These are phyloP conservation scores for Polia nebulosa DNA, from an alignment of 2,888 invertebrate species.

Conservation along the genomic window DNA sequence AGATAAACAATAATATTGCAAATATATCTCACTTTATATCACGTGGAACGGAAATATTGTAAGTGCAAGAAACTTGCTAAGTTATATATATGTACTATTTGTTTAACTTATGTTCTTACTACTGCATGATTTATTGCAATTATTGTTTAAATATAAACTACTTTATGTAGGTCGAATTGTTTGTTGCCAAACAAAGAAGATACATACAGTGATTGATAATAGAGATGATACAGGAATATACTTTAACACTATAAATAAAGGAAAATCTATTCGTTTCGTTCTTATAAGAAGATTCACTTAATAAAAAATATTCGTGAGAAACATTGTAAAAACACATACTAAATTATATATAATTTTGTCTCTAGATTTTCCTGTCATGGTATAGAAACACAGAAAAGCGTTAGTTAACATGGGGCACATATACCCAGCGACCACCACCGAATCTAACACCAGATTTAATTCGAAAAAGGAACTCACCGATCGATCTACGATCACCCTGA, in stretches of 20 bases:
- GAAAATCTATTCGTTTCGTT: background rate
- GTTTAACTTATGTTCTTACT: conserved; percentile 9
- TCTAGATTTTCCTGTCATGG: conserved; percentile 18
- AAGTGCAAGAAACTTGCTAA: conserved; percentile 59
- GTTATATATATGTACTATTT: background rate
- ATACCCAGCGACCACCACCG: conserved; percentile 76
- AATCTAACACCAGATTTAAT: conserved; percentile 67
- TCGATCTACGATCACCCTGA: conserved; percentile 90
- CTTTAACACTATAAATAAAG: background rate
- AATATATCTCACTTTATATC: conserved; percentile 55
- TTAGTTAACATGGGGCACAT: conserved; percentile 72
- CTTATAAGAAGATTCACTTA: background rate
- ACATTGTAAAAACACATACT: background rate
- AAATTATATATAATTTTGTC: conserved; percentile 1
- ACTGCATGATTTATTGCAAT: conserved; percentile 39
- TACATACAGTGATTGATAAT: background rate
- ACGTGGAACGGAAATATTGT: conserved; percentile 65
- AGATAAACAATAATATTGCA: conserved; percentile 76
- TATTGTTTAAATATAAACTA: conserved; percentile 33
- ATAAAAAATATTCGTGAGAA: background rate
- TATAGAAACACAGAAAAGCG: conserved; percentile 54
- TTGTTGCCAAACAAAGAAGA: conserved; percentile 30
- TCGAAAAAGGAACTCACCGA: conserved; percentile 87
- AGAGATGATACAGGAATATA: conserved; percentile 20
- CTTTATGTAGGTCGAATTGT: conserved; percentile 34